Conservation (phyloP, 2,888 invertebrate genomes). For the Caenorhabditis sp. region DNA sequence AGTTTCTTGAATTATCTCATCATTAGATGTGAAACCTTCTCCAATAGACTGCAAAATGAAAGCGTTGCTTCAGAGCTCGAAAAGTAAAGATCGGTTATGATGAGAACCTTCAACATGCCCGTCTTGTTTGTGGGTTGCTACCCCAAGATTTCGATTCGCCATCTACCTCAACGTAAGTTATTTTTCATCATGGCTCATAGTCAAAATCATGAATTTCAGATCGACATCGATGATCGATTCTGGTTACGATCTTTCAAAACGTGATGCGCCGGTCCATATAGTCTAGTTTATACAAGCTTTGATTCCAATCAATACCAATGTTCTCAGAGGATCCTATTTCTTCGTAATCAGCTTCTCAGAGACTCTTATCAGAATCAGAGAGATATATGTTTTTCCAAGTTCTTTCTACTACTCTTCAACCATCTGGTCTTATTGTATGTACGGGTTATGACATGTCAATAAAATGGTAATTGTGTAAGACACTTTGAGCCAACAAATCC, state of each 20-base stretch:
- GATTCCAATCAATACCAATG: no score
- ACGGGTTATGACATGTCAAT: slow-evolving; percentile 58
- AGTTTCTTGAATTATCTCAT: no score
- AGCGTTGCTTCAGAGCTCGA: slow-evolving; percentile 38
- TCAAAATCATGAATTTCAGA: slow-evolving; percentile 24
- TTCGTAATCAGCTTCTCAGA: no score
- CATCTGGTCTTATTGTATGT: slow-evolving; percentile 29
- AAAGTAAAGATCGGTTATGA: slow-evolving; percentile 45
- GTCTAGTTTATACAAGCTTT: slow-evolving; percentile 16
- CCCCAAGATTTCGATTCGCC: slow-evolving; percentile 71
- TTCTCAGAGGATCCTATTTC: no score
- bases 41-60: neutral
- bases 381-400: slow-evolving; percentile 1
- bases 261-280: slow-evolving; percentile 39
- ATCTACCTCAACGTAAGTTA: slow-evolving; percentile 47
- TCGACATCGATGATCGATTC: slow-evolving; percentile 64
- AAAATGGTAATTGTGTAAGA: slow-evolving; percentile 51
- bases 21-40: no score
- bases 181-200: no score
- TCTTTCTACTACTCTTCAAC: neutral
- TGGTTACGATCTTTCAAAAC: slow-evolving; percentile 61
- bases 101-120: slow-evolving; percentile 58
- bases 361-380: no score
- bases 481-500: slow-evolving; percentile 14
- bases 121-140: slow-evolving; percentile 68